Evolutionary conservation across 2,888 invertebrate species (phyloP), one percentile per base, ranked within the genome.

Genomic region (Boloria euphrosyne): DNA sequence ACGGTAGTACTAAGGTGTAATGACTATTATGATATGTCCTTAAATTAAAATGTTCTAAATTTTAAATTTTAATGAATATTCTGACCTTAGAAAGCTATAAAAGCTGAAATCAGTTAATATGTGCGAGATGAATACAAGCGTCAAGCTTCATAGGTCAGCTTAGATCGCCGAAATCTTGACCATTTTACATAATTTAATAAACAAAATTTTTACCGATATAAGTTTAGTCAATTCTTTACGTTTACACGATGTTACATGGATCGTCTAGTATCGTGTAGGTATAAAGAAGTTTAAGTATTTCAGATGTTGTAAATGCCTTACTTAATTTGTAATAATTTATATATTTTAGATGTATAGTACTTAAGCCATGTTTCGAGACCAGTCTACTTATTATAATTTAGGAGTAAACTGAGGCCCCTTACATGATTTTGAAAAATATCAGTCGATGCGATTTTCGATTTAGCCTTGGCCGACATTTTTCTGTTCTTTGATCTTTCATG

Each of bases 291-390:
- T 83, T 91, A 90, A 90, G 90, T 80, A 89, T 84, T 87, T 89
- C 87, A 89, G 89, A 91, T 89, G 84, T 87, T 89, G 91, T 91
- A 91, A 90, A 92, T 92, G 92, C 92, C 92, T 92, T 92, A 90
- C 89, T 90, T 91, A 91, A 90, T 91, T 91, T 91, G 89, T 91
- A 92, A 91, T 92, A 92, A 92, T 92, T 92, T 92, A 92, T 92
- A 89, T 91, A 91, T 90, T 89, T 89, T 91, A 92, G 91, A 89
- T 92, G 91, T 91, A 91, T 91, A 91, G 92, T 91, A 92, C 91
- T 90, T 92, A 92, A 92, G 92, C 91, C 91, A 92, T 91, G 90
- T 91, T 89, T 90, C 87, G 87, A 91, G 91, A 91, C 91, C 91
- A 90, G 90, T 92, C 89, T 91, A 69, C 69, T 69, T 69, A 90